Evolutionary conservation across 2,888 invertebrate genomes (phyloP).

Genomic region (Drosophila pseudotakahashii): DNA sequence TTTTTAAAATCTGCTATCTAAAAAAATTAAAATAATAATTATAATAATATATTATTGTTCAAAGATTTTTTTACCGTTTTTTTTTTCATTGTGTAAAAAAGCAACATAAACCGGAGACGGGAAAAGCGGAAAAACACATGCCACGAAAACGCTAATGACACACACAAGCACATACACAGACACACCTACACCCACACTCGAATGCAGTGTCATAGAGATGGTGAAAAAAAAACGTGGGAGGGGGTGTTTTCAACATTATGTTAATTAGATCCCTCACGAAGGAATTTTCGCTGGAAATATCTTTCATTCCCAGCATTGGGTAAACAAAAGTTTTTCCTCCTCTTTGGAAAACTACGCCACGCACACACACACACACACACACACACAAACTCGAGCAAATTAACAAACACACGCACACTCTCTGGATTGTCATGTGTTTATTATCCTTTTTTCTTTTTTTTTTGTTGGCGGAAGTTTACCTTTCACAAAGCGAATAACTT

Average conservation of each 20-base stretch:
- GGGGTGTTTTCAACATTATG: constrained; percentile 43
- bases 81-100: background rate
- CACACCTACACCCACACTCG: constrained; percentile 17
- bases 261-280: constrained; percentile 44
- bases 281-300: constrained; percentile 45
- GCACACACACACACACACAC: constrained; percentile 2
- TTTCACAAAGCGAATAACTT: constrained; percentile 13
- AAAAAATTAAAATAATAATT: too few species aligned
- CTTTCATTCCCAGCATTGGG: constrained; percentile 46
- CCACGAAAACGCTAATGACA: constrained; percentile 76
- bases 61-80: background rate
- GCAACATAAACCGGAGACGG: constrained; percentile 19
- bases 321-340: constrained; percentile 36
- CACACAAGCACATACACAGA: constrained; percentile 30
- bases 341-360: constrained; percentile 37
- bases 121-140: constrained; percentile 52
- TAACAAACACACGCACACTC: constrained; percentile 1
- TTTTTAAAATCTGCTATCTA: background rate
- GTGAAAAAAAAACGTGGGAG: background rate
- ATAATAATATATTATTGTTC: too few species aligned
- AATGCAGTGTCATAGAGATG: constrained; percentile 28
- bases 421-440: constrained; percentile 69
- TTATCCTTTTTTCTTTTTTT: constrained; percentile 61
- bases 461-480: constrained; percentile 66
- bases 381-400: constrained; percentile 2